Conservation (phyloP, 2,113 vertebrate species). For the Ornithorhynchus anatinus region DNA sequence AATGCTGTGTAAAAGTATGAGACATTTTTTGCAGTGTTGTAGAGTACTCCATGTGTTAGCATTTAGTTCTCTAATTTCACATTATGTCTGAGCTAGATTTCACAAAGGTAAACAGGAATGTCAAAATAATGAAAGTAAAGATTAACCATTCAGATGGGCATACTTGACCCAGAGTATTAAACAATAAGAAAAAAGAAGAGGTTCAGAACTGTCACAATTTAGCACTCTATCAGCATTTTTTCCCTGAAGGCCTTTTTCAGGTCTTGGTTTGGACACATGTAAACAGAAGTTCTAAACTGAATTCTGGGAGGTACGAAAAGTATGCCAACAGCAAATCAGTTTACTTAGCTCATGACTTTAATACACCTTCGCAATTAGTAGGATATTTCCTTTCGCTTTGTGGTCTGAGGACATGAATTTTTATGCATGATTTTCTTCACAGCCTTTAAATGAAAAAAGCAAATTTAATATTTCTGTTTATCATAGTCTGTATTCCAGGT, state of each 20-base stretch:
- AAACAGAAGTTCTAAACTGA: slow-evolving; percentile 56
- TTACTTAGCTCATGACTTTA: slow-evolving; percentile 62
- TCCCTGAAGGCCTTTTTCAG: slow-evolving; percentile 41
- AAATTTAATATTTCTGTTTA: slow-evolving; percentile 37
- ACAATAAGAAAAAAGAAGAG: slow-evolving; percentile 49
- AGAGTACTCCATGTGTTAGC: slow-evolving; percentile 77
- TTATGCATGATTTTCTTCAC: slow-evolving; percentile 41
- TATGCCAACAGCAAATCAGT: slow-evolving; percentile 51
- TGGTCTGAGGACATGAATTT: slow-evolving; percentile 49
- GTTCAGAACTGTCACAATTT: slow-evolving; percentile 34
- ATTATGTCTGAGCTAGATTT: slow-evolving; percentile 67
- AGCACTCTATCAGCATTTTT: slow-evolving; percentile 19
- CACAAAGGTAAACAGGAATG: slow-evolving; percentile 75
- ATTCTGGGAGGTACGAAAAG: slow-evolving; percentile 45
- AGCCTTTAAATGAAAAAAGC: slow-evolving; percentile 46
- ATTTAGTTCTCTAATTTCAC: slow-evolving; percentile 72
- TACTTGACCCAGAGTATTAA: slow-evolving; percentile 42
- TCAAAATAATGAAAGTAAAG: slow-evolving; percentile 78
- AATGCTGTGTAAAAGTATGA: slow-evolving; percentile 70
- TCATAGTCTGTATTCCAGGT: background rate
- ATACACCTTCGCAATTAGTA: slow-evolving; percentile 53
- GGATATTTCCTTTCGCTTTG: slow-evolving; percentile 57
- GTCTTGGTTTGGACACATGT: slow-evolving; percentile 42
- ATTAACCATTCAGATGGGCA: slow-evolving; percentile 66
- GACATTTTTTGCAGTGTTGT: slow-evolving; percentile 69